A percentile compares a stretch with the other conserved stretches of the same genome.
phyloP scores from a whole-genome alignment of 2,113 vertebrate species.

The Oreotrochilus melanogaster region DNA sequence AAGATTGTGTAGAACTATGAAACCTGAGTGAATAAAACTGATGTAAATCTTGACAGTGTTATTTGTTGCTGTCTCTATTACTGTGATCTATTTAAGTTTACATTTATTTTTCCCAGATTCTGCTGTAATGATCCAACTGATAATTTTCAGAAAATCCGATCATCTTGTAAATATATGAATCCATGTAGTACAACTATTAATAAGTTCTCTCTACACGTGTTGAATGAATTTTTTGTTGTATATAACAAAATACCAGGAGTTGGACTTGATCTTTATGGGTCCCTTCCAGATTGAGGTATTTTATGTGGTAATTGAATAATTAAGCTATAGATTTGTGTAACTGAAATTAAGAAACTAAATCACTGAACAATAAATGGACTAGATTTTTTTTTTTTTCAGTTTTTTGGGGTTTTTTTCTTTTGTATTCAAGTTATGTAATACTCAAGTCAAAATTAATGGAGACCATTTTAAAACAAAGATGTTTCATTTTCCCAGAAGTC shows the following conservation, averaged over 20 bases:
- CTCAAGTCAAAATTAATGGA: not conserved
- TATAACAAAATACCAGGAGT: not conserved
- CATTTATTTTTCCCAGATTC: not conserved
- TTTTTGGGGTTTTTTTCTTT: not conserved
- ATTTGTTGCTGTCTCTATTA: not conserved
- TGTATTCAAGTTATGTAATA: accelerated
- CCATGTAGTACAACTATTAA: not conserved
- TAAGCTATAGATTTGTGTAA: not conserved
- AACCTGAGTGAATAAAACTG: not conserved
- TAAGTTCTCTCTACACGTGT: not conserved
- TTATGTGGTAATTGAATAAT: not conserved
- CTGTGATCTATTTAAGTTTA: not conserved
- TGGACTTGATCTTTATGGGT: not conserved
- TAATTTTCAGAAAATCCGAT: not conserved
- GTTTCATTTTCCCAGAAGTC: not conserved
- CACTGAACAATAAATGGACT: not conserved
- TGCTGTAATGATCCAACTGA: not conserved
- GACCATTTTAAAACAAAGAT: not conserved
- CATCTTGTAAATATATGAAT: not conserved
- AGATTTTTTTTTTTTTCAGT: not conserved
- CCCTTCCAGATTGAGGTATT: not conserved
- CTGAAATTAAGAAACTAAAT: not conserved
- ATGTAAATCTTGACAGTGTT: not conserved
- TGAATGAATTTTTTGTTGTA: not conserved
- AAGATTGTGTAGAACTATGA: not conserved